phyloP scores from a whole-genome alignment of 1,140 invertebrate species.

The Drosophila bipectinata region DNA sequence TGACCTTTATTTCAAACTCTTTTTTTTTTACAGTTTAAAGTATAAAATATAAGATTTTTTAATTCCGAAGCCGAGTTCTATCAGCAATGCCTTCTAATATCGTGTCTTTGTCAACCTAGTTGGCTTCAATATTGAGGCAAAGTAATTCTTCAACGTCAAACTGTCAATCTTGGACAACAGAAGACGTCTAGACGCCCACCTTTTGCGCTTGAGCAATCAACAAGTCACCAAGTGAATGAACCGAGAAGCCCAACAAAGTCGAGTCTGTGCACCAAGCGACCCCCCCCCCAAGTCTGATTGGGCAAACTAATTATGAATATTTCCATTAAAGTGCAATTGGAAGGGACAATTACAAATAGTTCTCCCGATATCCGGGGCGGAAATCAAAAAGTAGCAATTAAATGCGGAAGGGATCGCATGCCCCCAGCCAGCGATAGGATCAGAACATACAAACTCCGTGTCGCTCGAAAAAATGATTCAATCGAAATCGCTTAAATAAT shows the following conservation, averaged over 20 bases:
- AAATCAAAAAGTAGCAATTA: constrained; percentile 26
- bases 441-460: constrained; percentile 38
- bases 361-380: constrained; percentile 3
- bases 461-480: constrained; percentile 9
- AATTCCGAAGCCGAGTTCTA: no score
- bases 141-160: constrained; percentile 50
- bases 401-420: constrained; percentile 36
- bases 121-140: constrained; percentile 37
- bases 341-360: constrained; percentile 6
- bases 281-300: neutral
- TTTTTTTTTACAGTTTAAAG: neutral
- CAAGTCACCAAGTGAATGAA: constrained; percentile 42
- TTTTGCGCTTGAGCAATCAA: constrained; percentile 46
- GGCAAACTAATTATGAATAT: constrained; percentile 1
- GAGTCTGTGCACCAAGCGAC: neutral
- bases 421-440: constrained; percentile 7
- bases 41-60: no score
- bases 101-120: constrained; percentile 36
- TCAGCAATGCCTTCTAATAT: neutral
- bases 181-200: constrained; percentile 34
- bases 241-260: constrained; percentile 15
- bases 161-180: constrained; percentile 33
- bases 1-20: neutral
- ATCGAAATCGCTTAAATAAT: constrained; percentile 62
- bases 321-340: constrained; percentile 30